Evolutionary conservation across 1,140 invertebrate genomes (phyloP).

Genomic region (Heliconius hermathena): DNA sequence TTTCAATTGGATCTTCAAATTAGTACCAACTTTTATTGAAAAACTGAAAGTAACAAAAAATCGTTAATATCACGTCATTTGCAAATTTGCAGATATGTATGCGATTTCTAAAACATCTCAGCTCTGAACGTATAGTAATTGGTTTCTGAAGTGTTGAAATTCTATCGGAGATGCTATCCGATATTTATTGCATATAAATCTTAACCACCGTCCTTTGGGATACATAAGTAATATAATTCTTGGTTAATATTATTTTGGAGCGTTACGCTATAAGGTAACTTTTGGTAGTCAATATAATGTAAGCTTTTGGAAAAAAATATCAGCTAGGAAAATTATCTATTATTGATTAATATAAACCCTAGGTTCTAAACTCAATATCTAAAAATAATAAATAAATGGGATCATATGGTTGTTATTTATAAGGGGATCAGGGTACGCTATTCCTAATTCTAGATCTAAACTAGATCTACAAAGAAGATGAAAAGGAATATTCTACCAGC

Average conservation of each 20-base stretch:
- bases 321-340: slow-evolving; percentile 7
- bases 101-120: not conserved
- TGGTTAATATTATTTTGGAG: slow-evolving; percentile 41
- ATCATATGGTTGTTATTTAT: slow-evolving; percentile 46
- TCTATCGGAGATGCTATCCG: slow-evolving; percentile 54
- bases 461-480: slow-evolving; percentile 79
- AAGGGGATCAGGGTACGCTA: slow-evolving; percentile 60
- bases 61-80: not conserved
- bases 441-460: slow-evolving; percentile 74
- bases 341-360: slow-evolving; percentile 16
- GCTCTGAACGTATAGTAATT: slow-evolving; percentile 48
- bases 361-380: slow-evolving; percentile 32
- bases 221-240: slow-evolving; percentile 31
- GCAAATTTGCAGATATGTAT: not conserved
- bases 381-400: slow-evolving; percentile 40
- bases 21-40: not conserved
- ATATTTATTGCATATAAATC: slow-evolving; percentile 54
- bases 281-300: slow-evolving; percentile 39
- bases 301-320: slow-evolving; percentile 1
- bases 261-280: slow-evolving; percentile 73
- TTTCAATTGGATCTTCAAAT: not conserved
- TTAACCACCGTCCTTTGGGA: slow-evolving; percentile 45
- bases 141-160: slow-evolving; percentile 54
- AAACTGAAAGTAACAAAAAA: not conserved
- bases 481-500: slow-evolving; percentile 81